Evolutionary conservation across 23 tunicate species (phyloP).

Genomic region (Styela clava): DNA sequence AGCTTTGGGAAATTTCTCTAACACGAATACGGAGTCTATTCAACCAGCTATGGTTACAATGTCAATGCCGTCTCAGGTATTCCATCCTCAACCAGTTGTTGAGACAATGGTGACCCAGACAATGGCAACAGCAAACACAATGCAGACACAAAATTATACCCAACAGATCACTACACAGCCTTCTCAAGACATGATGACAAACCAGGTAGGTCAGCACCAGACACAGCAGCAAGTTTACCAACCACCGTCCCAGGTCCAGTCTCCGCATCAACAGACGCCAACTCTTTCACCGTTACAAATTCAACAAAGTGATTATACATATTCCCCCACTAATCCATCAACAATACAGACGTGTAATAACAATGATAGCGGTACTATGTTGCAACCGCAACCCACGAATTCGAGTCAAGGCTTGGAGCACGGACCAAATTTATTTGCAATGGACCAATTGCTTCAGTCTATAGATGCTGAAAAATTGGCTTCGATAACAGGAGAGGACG

Average conservation of each 20-base stretch:
- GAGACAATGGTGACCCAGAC: neutral
- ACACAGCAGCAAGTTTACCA: neutral
- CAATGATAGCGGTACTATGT: neutral
- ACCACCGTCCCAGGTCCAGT: neutral
- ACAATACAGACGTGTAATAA: neutral
- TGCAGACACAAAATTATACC: neutral
- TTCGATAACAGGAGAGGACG: constrained; percentile 27
- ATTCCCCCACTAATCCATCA: neutral
- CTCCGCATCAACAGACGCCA: neutral
- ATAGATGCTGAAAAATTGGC: constrained; percentile 17
- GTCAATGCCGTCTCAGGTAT: neutral
- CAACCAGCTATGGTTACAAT: neutral
- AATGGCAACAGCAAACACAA: neutral
- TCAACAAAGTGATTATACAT: neutral
- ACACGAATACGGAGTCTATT: neutral
- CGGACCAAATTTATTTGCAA: constrained; percentile 16
- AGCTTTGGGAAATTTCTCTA: neutral
- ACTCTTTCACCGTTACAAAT: neutral
- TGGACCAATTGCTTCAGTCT: constrained; percentile 18
- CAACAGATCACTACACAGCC: neutral
- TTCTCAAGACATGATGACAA: too few species aligned
- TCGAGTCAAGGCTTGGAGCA: neutral
- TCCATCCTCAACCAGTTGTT: too few species aligned
- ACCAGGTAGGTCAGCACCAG: neutral
- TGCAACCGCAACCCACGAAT: neutral